Percentiles rank a stretch among this genome's conserved stretches.
Conservation (phyloP, 2,113 vertebrate species). For the Buteo buteo region DNA sequence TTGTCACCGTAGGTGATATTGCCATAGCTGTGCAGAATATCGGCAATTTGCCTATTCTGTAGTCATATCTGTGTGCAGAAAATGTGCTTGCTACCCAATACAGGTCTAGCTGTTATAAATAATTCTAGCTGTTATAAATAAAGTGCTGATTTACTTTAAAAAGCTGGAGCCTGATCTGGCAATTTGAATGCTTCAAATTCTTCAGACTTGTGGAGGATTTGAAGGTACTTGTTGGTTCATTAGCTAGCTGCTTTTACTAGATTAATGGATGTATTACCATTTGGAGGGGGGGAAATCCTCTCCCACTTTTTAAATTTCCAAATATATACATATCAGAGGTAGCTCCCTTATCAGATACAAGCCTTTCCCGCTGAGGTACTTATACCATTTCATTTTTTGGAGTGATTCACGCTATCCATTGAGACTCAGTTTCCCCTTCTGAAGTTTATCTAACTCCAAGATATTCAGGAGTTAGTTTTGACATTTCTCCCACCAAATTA, state of each 20-base stretch:
- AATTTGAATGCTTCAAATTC: neutral
- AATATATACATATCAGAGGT: neutral
- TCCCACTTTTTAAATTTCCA: neutral
- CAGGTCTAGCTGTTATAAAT: slow-evolving; percentile 34
- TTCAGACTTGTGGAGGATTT: neutral
- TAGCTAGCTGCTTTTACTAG: neutral
- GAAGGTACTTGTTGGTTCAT: neutral
- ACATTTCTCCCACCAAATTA: neutral
- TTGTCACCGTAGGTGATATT: slow-evolving; percentile 19
- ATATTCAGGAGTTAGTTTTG: neutral
- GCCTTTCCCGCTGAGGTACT: neutral
- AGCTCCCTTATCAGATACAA: neutral
- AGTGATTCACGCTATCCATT: neutral
- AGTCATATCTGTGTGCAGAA: neutral
- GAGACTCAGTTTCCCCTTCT: neutral
- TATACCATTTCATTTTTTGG: neutral
- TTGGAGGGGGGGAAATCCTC: neutral
- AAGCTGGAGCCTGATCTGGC: neutral
- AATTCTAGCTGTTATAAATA: slow-evolving; percentile 32
- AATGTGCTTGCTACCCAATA: slow-evolving; percentile 10
- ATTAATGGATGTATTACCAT: neutral
- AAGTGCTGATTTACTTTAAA: slow-evolving; percentile 4
- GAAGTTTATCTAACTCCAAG: neutral
- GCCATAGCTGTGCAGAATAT: slow-evolving; percentile 26
- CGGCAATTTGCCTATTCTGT: neutral